Conservation (phyloP, 2,888 invertebrate species). For the Philaethria dido region DNA sequence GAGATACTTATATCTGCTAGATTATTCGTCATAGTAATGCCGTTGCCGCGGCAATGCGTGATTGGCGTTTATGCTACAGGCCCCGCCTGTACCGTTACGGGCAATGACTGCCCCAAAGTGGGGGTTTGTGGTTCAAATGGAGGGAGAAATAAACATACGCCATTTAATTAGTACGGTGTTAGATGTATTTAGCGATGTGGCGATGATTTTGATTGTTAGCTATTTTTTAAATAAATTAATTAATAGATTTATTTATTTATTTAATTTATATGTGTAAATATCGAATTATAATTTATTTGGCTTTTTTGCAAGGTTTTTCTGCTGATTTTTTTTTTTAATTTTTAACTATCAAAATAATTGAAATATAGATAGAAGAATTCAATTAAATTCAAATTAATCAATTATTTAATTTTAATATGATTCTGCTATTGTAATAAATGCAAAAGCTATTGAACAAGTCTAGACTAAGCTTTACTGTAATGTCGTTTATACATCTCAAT, state of each 20-base stretch:
- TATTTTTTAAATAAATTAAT: not conserved
- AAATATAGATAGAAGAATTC: too few relatives aligned
- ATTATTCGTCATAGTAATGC: constrained; percentile 79
- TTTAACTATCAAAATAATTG: too few relatives aligned
- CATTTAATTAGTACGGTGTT: constrained; percentile 69
- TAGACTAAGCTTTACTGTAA: too few relatives aligned
- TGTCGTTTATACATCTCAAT: too few relatives aligned
- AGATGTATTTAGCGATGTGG: constrained; percentile 22
- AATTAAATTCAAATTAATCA: too few relatives aligned
- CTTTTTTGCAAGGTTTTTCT: too few relatives aligned
- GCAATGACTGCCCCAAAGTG: constrained; percentile 77
- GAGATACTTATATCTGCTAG: constrained; percentile 76
- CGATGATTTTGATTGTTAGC: not conserved
- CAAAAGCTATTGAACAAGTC: too few relatives aligned
- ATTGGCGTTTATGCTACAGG: constrained; percentile 75
- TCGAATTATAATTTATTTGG: too few relatives aligned
- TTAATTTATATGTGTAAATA: not conserved
- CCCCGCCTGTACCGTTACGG: constrained; percentile 82
- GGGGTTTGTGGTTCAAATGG: constrained; percentile 73
- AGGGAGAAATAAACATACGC: constrained; percentile 73
- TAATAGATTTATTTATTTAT: not conserved
- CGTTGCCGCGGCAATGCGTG: constrained; percentile 67
- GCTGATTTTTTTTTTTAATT: too few relatives aligned
- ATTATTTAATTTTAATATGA: too few relatives aligned
- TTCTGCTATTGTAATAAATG: too few relatives aligned